Evolutionary conservation across 2,797 vertebrate species (phyloP), one percentile per base, ranked within the genome.

Genomic region (Thripadectes ignobilis): DNA sequence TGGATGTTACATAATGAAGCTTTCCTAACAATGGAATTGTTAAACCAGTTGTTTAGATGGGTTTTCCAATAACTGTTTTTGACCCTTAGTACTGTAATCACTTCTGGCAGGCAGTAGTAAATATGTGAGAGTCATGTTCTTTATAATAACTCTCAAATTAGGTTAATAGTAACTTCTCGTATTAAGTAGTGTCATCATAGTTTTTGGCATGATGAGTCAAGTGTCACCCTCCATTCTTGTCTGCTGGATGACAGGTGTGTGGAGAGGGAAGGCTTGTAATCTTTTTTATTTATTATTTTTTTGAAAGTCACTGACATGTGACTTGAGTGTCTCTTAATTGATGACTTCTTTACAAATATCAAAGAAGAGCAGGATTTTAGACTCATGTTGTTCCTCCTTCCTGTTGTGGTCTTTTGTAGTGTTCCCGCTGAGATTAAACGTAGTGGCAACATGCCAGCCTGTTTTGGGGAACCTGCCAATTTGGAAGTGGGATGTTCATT

Each of bases 401-500:
- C 36, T 73, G 45, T 84, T 76, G 54, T 39, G 26, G 17, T 59
- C 41, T 73, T 49, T 39, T 24, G 7, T 52, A 67, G 75, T 78
- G 74, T 54, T 95, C 79, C 79, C 32, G 30, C 89, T 78, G 85
- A 86, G 63, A 65, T 85, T 78, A 80, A 92, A 62, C 1, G 2
- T 75, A 36, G 45, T 83, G 94, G 83, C 82, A 93, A 67, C 49
- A 30, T 91, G 96, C 91, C 92, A 96, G 15, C 80, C n/a, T 38
- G 1, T 89, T 84, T 77, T 87, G 73, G 68, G 59, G 91, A 92
- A 74, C 36, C 18, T 86, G 73, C 88, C 93, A 95, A 19, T 75
- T 86, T 74, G 32, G 48, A 65, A 91, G 32, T 68, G 59, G 54
- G 39, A 52, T 86, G 72, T 89, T 95, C 11, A 21, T 71, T 90